Conservation (phyloP, 2,888 invertebrate genomes). For the Cotesia congregata region DNA sequence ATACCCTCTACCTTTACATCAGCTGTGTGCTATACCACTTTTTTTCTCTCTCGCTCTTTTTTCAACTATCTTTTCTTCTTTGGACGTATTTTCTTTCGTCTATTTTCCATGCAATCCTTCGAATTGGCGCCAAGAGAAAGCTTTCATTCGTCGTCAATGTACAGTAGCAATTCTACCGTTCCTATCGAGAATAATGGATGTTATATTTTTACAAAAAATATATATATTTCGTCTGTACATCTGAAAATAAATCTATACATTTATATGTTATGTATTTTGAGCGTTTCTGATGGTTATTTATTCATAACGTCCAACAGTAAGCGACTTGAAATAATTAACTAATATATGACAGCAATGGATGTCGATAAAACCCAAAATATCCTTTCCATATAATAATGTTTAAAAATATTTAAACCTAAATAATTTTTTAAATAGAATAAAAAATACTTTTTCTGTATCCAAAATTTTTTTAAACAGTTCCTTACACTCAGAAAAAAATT, state of each 20-base stretch:
- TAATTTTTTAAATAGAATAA: no score
- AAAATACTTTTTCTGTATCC: no score
- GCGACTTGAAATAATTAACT: no score
- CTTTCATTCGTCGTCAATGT: constrained; percentile 9
- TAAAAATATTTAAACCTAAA: no score
- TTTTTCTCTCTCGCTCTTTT: not conserved
- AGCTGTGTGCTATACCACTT: not conserved
- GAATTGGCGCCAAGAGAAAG: constrained; percentile 8
- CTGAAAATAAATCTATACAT: not conserved
- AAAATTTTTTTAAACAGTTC: no score
- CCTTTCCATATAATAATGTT: no score
- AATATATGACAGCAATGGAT: no score
- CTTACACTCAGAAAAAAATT: no score
- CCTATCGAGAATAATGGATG: not conserved
- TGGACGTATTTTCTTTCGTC: constrained; percentile 9
- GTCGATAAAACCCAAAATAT: no score
- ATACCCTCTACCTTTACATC: constrained; percentile 1
- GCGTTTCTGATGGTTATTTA: no score
- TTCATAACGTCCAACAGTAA: no score
- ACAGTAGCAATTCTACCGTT: not conserved
- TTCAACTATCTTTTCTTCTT: constrained; percentile 16
- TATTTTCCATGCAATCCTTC: not conserved
- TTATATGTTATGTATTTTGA: not conserved
- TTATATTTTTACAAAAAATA: constrained; percentile 3
- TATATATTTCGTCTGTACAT: not conserved